Evolutionary conservation across 2,888 invertebrate species (phyloP), one percentile per base, ranked within the genome.

Genomic region (Asteroscopus sphinx): DNA sequence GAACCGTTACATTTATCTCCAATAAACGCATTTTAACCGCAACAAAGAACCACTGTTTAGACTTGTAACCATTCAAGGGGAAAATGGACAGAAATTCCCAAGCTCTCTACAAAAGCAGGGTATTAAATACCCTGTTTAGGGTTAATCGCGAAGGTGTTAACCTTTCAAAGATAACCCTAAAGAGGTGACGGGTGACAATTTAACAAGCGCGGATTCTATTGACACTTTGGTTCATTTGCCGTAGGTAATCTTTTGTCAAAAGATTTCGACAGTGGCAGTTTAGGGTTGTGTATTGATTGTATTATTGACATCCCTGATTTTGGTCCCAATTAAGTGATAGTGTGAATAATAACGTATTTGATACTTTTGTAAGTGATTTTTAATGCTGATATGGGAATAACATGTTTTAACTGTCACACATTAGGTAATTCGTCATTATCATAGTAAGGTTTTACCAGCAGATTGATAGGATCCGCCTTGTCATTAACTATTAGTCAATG

Each of bases 11-110:
- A 60, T 73, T 66, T 65, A 79, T 70, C 74, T 69, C 58, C 78
- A 79, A 83, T 82, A 83, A 80, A 68, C 48, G 49, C 64, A 63
- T 80, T 78, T 73, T 53, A 77, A 76, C 87, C 88, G 79, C 73
- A 88, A 87, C 88, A 82, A 85, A 85, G 80, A 72, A 78, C 77
- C 79, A 81, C 84, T 91, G 89, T 92, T 92, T 92, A 79, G 87
- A 90, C 82, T 83, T 68, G 70, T 13, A 76, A 39, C 83, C 77
- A 90, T 91, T 92, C 76, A 91, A 81, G 85, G 82, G 81, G 86
- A 89, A 91, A 91, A 88, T 87, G 76, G 84, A 80, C 63, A 73
- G 77, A 85, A 81, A 85, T 93, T 93, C 93, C 92, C 93, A 93
- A 84, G 82, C 80, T 73, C 68, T 76, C 65, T 73, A 67, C 67